A percentile compares a stretch with the other conserved stretches of the same genome.
phyloP scores from a whole-genome alignment of 2,888 invertebrate genomes.

The Pollenia angustigena region DNA sequence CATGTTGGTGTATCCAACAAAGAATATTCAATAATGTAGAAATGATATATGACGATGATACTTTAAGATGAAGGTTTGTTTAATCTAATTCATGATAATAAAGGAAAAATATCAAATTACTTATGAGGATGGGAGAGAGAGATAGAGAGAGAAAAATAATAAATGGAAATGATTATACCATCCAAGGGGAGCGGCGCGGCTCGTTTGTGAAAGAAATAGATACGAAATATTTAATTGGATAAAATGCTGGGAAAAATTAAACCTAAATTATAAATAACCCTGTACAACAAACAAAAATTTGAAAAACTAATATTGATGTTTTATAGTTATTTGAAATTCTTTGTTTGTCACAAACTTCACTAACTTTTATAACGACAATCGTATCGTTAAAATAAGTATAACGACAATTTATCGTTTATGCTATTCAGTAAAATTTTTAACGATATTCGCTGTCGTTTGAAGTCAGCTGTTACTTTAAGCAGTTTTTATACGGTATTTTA shows the following conservation, averaged over 20 bases:
- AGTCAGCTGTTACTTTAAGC: no score
- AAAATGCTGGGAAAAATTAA: slow-evolving; percentile 10
- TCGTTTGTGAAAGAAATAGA: neutral
- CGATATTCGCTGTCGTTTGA: no score
- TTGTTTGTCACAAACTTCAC: no score
- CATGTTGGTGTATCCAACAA: slow-evolving; percentile 24
- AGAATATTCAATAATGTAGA: neutral
- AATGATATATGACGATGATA: slow-evolving; percentile 39
- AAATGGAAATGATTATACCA: neutral
- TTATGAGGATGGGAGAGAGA: neutral
- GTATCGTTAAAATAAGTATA: no score
- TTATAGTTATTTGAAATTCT: no score
- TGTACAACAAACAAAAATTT: no score
- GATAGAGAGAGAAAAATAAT: neutral
- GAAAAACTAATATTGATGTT: no score
- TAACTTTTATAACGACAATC: no score
- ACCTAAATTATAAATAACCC: neutral
- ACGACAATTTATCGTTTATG: no score
- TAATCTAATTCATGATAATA: slow-evolving; percentile 43
- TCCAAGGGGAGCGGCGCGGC: no score
- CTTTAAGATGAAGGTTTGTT: slow-evolving; percentile 17
- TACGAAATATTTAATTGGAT: neutral
- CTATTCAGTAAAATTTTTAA: no score
- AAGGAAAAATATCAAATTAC: slow-evolving; percentile 64
- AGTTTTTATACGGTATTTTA: no score